Conservation (phyloP, 1,140 invertebrate species). For the Drosophila takahashii region DNA sequence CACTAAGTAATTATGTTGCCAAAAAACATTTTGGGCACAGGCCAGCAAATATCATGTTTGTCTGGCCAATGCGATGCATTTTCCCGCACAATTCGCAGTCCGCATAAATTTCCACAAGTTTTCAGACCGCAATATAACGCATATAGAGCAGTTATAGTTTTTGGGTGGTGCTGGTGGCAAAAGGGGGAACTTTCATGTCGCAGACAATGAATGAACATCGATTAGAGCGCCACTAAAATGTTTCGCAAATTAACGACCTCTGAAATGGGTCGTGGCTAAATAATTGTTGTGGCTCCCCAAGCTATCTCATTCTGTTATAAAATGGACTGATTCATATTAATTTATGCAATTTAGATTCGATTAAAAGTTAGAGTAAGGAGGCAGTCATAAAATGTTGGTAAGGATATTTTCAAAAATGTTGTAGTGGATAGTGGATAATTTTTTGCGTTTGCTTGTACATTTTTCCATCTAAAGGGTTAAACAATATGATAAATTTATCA, state of each 20-base stretch:
- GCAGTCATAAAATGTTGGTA: no score
- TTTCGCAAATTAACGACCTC: constrained; percentile 68
- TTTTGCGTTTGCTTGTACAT: no score
- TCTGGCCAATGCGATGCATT: constrained; percentile 49
- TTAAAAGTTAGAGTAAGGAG: not conserved
- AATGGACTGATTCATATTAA: constrained; percentile 45
- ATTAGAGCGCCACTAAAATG: constrained; percentile 54
- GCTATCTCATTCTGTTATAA: constrained; percentile 3
- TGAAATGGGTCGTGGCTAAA: constrained; percentile 33
- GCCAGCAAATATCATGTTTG: constrained; percentile 35
- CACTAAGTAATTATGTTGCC: constrained; percentile 46
- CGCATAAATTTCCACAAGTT: constrained; percentile 65
- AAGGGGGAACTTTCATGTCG: constrained; percentile 16
- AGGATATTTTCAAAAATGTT: no score
- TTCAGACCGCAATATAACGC: constrained; percentile 11
- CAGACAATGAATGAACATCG: constrained; percentile 53
- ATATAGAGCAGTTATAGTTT: constrained; percentile 24
- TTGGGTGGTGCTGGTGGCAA: not conserved
- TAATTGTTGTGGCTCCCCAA: constrained; percentile 38
- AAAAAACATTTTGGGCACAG: constrained; percentile 34
- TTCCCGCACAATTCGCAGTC: constrained; percentile 33
- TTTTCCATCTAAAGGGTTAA: no score
- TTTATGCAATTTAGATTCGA: constrained; percentile 28
- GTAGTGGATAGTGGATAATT: no score
- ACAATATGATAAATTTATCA: no score